Base-by-base conservation (phyloP, 37 sponge, comb jelly and placozoan genomes). In the Mnemiopsis leidyi region DNA sequence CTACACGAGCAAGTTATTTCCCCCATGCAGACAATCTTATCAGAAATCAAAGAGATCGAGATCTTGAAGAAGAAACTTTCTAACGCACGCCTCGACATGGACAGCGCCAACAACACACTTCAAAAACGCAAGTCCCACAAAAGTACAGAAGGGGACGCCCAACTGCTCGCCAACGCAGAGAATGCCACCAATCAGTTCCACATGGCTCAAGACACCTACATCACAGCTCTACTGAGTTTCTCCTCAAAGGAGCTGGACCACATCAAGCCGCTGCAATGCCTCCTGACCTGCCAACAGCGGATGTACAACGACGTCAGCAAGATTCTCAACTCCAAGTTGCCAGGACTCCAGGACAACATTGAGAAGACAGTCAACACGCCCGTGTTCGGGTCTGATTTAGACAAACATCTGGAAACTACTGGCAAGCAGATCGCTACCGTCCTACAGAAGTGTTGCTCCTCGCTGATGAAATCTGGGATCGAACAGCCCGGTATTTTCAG, bases 131-230 rank as follows among this genome's bases (percentile, higher is more conserved):
- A 85, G 90, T 38, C 40, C 1, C 40, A 85, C 61, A 85, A 85
- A 61, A 28, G n/a, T 0, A 33, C 24, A 29, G 90, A 32, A 26
- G 90, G 36, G 39, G 61, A 85, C 25, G 35, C 48, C 25, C 90
- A 85, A 61, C 23, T 85, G 30, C 26, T 85, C 23, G 48, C 48
- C 5, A 40, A 28, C 23, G 61, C 40, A 3, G 90, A 85, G 90
- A 85, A 85, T 28, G 40, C 90, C 1, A 23, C 40, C 0, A 85
- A 85, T 23, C 90, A 85, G 90, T 85, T 85, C 36, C 90, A 85
- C 28, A 85, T 85, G 90, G 90, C 90, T 26, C 90, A 85, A 28
- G 90, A 85, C 90, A 85, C 90, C 20, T 85, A 85, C 30, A 85
- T 85, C 0, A 85, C 90, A n/a, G 90, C 90, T 26, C 48, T 85